Evolutionary conservation across 2,797 vertebrate species (phyloP).

Genomic region (Phataginus tetradactyla): DNA sequence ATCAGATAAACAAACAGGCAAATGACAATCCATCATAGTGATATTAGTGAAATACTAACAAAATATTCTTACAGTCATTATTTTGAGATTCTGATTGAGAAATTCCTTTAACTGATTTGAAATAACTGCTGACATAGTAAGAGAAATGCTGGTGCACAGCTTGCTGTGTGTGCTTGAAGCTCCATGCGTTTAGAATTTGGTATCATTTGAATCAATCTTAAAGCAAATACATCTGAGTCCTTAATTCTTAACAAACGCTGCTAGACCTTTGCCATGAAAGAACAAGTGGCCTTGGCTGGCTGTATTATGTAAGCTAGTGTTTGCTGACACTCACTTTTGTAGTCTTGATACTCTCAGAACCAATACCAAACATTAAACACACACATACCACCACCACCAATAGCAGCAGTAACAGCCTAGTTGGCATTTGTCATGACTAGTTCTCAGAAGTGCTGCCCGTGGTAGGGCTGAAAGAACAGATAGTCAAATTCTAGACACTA

Average conservation of each 20-base stretch:
- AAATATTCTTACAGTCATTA: not conserved
- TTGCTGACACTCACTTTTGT: not conserved
- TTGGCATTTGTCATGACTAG: not conserved
- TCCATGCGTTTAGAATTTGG: not conserved
- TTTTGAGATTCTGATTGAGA: not conserved
- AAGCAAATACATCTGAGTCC: not conserved
- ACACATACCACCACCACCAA: not conserved
- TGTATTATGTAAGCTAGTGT: not conserved
- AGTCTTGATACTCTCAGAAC: not conserved
- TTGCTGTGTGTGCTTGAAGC: not conserved
- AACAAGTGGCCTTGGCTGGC: not conserved
- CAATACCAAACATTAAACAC: not conserved
- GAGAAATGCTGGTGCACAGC: not conserved
- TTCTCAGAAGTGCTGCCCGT: not conserved
- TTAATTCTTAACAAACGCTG: constrained; percentile 11
- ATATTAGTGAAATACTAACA: not conserved
- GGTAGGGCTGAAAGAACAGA: not conserved
- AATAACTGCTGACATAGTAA: not conserved
- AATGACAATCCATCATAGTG: not conserved
- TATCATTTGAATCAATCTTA: not conserved
- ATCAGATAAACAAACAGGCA: not conserved
- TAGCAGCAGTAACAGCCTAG: not conserved
- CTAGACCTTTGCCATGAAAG: not conserved
- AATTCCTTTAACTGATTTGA: constrained; percentile 18
- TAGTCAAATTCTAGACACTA: not conserved